These are phyloP conservation scores for Cheilosia impressa DNA, from an alignment of 2,888 invertebrate species.

Conservation along the genomic window DNA sequence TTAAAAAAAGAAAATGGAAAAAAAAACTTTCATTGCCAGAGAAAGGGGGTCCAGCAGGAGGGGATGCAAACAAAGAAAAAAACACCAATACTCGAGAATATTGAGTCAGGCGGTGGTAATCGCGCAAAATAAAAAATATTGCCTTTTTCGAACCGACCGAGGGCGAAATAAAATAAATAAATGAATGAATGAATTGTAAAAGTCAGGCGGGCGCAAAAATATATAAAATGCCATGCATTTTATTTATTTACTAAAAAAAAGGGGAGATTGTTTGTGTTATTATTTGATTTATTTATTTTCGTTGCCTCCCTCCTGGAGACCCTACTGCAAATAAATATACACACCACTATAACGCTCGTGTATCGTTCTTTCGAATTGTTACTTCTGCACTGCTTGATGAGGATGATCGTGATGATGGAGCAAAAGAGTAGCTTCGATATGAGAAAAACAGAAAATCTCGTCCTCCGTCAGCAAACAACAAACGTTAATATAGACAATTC, in stretches of 20 bases:
- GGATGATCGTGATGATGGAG: constrained; percentile 43
- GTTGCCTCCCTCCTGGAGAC: constrained; percentile 32
- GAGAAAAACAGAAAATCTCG: constrained; percentile 39
- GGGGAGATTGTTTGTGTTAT: constrained; percentile 66
- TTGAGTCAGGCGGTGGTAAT: constrained; percentile 51
- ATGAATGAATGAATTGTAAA: constrained; percentile 68
- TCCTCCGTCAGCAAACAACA: constrained; percentile 42
- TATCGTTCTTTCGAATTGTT: constrained; percentile 63
- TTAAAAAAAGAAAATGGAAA: constrained; percentile 30
- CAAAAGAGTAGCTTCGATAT: constrained; percentile 52
- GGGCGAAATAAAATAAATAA: constrained; percentile 26
- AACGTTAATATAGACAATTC: constrained; percentile 71
- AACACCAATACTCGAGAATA: constrained; percentile 43
- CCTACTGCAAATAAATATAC: constrained; percentile 37
- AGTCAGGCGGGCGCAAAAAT: constrained; percentile 63
- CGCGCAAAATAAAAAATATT: constrained; percentile 24
- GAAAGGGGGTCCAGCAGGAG: constrained; percentile 27
- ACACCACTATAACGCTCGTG: constrained; percentile 38
- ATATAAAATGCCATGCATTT: constrained; percentile 70
- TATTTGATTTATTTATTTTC: constrained; percentile 49
- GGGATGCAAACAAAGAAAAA: constrained; percentile 52
- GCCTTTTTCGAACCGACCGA: neutral
- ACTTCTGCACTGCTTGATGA: constrained; percentile 56
- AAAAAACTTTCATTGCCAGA: constrained; percentile 3
- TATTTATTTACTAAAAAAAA: constrained; percentile 65